These are phyloP conservation scores for Timema cristinae DNA, from an alignment of 2,888 invertebrate species.

Conservation along the genomic window DNA sequence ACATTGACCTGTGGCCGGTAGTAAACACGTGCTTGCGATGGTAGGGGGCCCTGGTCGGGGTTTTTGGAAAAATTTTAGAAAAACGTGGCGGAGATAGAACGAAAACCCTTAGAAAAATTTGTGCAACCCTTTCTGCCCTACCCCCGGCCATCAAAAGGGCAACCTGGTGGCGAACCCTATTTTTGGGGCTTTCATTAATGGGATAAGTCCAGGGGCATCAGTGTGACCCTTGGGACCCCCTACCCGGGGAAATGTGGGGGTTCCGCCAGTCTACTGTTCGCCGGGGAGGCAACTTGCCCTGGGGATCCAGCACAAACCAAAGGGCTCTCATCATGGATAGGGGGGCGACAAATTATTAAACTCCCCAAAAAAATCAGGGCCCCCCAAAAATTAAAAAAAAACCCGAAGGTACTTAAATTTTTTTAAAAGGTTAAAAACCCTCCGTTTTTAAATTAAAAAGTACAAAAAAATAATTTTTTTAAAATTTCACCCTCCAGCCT, in stretches of 20 bases:
- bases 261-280: conserved; percentile 70
- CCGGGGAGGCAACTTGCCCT: conserved; percentile 79
- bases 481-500: no score
- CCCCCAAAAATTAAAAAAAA: no score
- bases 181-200: conserved; percentile 72
- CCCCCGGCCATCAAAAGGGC: conserved; percentile 66
- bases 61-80: conserved; percentile 64
- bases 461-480: no score
- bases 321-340: conserved; percentile 72
- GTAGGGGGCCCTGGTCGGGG: conserved; percentile 67
- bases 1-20: conserved; percentile 68
- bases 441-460: no score
- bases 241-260: conserved; percentile 51
- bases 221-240: conserved; percentile 54
- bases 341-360: conserved; percentile 70
- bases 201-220: conserved; percentile 65
- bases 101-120: conserved; percentile 60
- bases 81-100: conserved; percentile 63
- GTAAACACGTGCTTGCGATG: conserved; percentile 69
- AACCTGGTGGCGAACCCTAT: conserved; percentile 71
- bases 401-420: no score
- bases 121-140: conserved; percentile 68
- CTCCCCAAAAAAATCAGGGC: conserved; percentile 41
- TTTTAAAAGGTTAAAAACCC: no score
- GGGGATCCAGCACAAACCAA: conserved; percentile 73